phyloP scores from a whole-genome alignment of 2,113 vertebrate genomes.

The Eurystomus gularis region DNA sequence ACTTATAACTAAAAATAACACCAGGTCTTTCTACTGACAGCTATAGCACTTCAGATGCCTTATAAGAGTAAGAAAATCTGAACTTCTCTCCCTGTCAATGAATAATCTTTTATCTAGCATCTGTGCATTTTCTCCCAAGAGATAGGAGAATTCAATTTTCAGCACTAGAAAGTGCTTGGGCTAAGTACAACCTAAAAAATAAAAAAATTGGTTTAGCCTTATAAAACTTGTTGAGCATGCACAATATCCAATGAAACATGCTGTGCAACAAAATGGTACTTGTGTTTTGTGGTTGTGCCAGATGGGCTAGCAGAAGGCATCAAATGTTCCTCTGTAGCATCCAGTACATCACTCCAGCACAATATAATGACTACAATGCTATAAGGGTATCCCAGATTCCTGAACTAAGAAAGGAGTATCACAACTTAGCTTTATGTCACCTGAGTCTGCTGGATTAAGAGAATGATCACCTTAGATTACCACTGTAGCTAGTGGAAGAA shows the following conservation, averaged over 20 bases:
- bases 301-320: neutral
- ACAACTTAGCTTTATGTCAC: neutral
- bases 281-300: neutral
- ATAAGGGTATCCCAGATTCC: neutral
- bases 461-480: neutral
- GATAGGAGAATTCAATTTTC: neutral
- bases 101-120: constrained; percentile 31
- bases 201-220: neutral
- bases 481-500: neutral
- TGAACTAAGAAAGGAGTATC: neutral
- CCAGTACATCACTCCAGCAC: neutral
- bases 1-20: neutral
- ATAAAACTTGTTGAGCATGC: neutral
- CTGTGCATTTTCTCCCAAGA: neutral
- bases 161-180: neutral
- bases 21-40: neutral
- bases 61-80: neutral
- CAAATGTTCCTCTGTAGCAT: neutral
- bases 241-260: neutral
- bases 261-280: neutral
- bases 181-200: neutral
- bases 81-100: constrained; percentile 18
- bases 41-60: neutral
- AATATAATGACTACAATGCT: neutral
- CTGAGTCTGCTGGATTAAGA: neutral